A percentile compares a stretch with the other conserved stretches of the same genome.
phyloP scores from a whole-genome alignment of 2,888 invertebrate species.

The Liposcelis brunnea region DNA sequence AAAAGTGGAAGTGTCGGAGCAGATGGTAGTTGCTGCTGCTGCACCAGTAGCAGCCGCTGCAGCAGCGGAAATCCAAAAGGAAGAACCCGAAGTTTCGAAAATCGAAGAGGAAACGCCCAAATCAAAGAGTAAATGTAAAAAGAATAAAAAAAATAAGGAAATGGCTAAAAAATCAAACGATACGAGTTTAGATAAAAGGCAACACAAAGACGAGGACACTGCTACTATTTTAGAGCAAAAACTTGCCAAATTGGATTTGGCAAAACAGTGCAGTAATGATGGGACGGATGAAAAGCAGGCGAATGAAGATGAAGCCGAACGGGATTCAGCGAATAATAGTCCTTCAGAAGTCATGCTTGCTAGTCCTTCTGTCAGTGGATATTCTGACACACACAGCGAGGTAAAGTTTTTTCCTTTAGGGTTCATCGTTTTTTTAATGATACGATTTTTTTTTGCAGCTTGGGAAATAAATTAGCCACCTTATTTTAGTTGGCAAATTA shows the following conservation, averaged over 20 bases:
- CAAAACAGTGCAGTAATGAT: conserved; percentile 9
- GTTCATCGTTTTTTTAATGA: background rate
- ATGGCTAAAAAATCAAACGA: conserved; percentile 1
- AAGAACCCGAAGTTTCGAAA: too few relatives aligned
- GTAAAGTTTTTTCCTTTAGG: conserved; percentile 22
- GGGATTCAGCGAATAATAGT: conserved; percentile 65
- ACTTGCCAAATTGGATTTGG: conserved; percentile 17
- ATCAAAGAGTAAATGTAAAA: background rate
- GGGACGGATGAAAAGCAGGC: conserved; percentile 20
- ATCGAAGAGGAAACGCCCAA: background rate
- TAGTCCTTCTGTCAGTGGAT: conserved; percentile 48
- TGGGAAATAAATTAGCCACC: conserved; percentile 7
- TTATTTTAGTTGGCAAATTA: background rate
- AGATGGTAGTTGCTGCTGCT: conserved; percentile 7
- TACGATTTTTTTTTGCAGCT: conserved; percentile 16
- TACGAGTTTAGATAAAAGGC: conserved; percentile 5
- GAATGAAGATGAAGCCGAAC: conserved; percentile 26
- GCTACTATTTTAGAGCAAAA: conserved; percentile 14
- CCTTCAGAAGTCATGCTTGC: conserved; percentile 49
- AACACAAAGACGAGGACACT: conserved; percentile 8
- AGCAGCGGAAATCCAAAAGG: conserved; percentile 5
- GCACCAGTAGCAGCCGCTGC: background rate
- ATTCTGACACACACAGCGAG: conserved; percentile 52
- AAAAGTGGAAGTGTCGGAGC: background rate
- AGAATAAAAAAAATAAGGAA: background rate